Percentiles rank a stretch among this genome's conserved stretches.
Evolutionary conservation across 2,888 invertebrate species (phyloP).

Genomic region (Empis stercorea): DNA sequence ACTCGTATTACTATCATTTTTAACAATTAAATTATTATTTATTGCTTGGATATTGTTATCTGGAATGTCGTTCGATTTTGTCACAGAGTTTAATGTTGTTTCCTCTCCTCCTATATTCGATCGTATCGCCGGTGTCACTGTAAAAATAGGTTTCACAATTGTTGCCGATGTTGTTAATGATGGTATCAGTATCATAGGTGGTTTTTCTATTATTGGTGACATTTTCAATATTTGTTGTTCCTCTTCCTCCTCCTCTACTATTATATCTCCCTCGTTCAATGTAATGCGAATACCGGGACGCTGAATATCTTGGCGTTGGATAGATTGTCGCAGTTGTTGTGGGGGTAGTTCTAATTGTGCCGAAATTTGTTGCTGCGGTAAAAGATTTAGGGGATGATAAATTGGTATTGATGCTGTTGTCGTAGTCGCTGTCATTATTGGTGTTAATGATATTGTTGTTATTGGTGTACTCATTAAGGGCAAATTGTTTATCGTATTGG

Average conservation of each 20-base stretch:
- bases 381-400: conserved; percentile 18
- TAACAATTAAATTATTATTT: conserved; percentile 2
- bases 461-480: conserved; percentile 19
- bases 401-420: conserved; percentile 7
- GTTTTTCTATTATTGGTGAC: conserved; percentile 5
- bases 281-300: conserved; percentile 23
- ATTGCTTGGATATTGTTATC: conserved; percentile 23
- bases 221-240: conserved; percentile 6
- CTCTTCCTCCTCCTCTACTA: conserved; percentile 31
- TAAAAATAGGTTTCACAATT: conserved; percentile 7
- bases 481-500: conserved; percentile 17
- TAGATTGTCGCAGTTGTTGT: conserved; percentile 14
- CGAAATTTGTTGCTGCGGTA: conserved; percentile 3
- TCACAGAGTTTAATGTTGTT: conserved; percentile 14
- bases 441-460: conserved; percentile 12
- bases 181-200: conserved; percentile 10
- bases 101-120: conserved; percentile 2
- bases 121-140: too few species aligned
- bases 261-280: conserved; percentile 31
- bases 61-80: conserved; percentile 25
- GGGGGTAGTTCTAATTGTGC: conserved; percentile 4
- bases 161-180: conserved; percentile 10
- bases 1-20: neutral
- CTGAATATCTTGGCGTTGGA: conserved; percentile 16
- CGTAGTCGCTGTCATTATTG: conserved; percentile 3